Percentiles rank a stretch among this genome's conserved stretches.
Conservation (phyloP, 1,140 invertebrate genomes). For the Drosophila ercepeae region DNA sequence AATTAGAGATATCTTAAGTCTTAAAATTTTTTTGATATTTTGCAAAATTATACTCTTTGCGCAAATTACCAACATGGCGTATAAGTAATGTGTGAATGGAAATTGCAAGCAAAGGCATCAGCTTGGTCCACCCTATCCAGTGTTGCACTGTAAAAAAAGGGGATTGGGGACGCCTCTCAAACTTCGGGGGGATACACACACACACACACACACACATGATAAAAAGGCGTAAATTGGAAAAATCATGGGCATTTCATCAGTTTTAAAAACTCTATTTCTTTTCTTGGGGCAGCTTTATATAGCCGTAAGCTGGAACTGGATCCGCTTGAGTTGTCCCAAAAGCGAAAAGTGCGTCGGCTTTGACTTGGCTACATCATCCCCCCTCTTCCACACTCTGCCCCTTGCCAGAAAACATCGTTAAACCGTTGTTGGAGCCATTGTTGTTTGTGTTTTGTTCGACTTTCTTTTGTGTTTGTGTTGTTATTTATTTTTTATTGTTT, state of each 20-base stretch:
- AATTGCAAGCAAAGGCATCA: neutral
- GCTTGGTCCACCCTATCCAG: neutral
- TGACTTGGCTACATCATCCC: constrained; percentile 7
- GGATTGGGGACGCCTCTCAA: neutral
- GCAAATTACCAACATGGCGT: neutral
- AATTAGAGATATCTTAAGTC: too few relatives aligned
- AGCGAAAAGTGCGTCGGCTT: constrained; percentile 69
- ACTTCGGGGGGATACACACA: neutral
- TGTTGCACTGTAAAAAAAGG: neutral
- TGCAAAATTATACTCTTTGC: neutral
- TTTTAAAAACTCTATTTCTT: constrained; percentile 29
- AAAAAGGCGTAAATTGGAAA: constrained; percentile 61
- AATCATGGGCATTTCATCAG: constrained; percentile 69
- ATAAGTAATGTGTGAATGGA: neutral
- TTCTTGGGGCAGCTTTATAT: neutral
- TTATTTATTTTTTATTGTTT: constrained; percentile 37
- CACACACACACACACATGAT: too few relatives aligned
- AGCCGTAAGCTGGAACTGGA: constrained; percentile 34
- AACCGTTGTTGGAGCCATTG: constrained; percentile 20
- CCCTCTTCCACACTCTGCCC: constrained; percentile 12
- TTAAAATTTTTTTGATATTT: neutral
- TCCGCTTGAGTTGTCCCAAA: constrained; percentile 65
- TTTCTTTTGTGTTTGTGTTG: constrained; percentile 51
- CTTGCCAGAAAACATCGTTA: neutral
- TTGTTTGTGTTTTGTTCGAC: constrained; percentile 48